These are phyloP conservation scores for Chionoecetes opilio DNA, from an alignment of 1,140 invertebrate genomes.

Conservation along the genomic window DNA sequence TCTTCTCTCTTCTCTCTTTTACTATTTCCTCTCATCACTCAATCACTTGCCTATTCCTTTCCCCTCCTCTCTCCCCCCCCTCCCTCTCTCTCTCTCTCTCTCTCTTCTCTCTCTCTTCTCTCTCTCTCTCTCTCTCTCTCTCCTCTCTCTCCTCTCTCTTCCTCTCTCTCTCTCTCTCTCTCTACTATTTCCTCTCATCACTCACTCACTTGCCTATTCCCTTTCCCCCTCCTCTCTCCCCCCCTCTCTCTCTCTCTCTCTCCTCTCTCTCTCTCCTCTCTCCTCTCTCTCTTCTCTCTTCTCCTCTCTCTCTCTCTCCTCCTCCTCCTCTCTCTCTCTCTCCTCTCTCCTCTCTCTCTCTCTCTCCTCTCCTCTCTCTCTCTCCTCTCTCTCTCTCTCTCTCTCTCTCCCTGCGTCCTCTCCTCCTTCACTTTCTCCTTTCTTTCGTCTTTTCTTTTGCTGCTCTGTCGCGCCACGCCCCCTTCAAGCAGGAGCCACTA, in stretches of 20 bases:
- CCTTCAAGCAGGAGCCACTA: no score
- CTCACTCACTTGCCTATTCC: neutral
- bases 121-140: neutral
- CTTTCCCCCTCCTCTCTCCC: no score
- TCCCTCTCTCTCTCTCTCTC: neutral
- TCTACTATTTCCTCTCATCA: neutral
- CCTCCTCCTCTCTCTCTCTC: neutral
- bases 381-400: neutral
- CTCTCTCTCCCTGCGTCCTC: neutral
- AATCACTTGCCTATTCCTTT: neutral
- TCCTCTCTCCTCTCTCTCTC: neutral
- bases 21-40: neutral
- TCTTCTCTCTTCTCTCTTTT: neutral
- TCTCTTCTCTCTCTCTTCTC: neutral
- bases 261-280: no score
- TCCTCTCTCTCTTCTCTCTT: neutral
- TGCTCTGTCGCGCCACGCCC: no score
- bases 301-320: neutral
- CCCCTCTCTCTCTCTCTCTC: no score
- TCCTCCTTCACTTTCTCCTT: neutral
- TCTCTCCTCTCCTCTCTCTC: neutral
- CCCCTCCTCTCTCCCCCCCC: neutral
- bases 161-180: neutral
- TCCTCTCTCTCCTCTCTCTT: neutral
- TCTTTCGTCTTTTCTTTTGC: no score